A percentile compares a stretch with the other conserved stretches of the same genome.
phyloP scores from a whole-genome alignment of 2,888 invertebrate genomes.

The Rosalia funebris region DNA sequence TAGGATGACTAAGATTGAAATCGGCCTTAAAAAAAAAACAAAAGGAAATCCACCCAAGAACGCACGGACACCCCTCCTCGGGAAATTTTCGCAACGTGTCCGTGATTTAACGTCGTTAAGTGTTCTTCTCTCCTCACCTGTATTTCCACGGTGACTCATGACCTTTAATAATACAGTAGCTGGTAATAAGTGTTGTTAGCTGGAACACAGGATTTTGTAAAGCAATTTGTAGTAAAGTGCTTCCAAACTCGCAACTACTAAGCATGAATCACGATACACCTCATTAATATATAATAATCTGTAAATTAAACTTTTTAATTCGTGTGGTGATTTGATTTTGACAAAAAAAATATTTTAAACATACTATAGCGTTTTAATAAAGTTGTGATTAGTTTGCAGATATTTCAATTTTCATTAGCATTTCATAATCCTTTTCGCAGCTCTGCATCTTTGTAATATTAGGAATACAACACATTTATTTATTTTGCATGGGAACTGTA shows the following conservation, averaged over 20 bases:
- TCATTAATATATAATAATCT: conserved; percentile 48
- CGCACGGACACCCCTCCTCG: conserved; percentile 29
- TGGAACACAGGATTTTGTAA: conserved; percentile 43
- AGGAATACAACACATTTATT: no score
- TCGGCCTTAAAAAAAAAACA: no score
- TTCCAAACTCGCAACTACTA: conserved; percentile 43
- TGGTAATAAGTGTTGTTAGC: conserved; percentile 51
- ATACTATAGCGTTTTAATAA: no score
- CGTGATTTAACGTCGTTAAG: conserved; percentile 51
- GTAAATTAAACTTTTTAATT: conserved; percentile 41
- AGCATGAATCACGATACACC: conserved; percentile 45
- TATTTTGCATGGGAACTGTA: no score
- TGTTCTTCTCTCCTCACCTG: conserved; percentile 48
- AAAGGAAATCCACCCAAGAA: no score
- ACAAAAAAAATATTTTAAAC: no score
- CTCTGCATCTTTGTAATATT: no score
- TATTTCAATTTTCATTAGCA: no score
- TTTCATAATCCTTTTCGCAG: no score
- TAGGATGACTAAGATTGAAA: no score
- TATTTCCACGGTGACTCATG: conserved; percentile 55
- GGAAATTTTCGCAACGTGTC: conserved; percentile 40
- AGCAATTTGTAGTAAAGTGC: conserved; percentile 46
- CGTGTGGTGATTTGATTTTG: no score
- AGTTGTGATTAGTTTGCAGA: no score
- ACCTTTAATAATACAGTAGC: conserved; percentile 52